phyloP scores from a whole-genome alignment of 2,797 vertebrate genomes.

The Tinamus major region DNA sequence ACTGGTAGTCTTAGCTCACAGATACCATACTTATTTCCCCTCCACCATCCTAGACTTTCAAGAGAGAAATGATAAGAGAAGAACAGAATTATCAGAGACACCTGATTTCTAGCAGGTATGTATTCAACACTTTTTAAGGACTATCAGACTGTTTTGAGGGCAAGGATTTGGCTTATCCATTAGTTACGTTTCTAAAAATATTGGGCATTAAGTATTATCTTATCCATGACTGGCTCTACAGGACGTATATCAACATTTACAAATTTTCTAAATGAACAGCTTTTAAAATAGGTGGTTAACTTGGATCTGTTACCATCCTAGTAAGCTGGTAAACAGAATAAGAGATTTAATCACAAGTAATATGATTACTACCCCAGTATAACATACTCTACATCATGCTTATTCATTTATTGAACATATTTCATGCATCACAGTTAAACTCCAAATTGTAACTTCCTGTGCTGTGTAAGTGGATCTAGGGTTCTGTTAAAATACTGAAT shows the following conservation, averaged over 20 bases:
- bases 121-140: background rate
- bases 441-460: background rate
- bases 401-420: background rate
- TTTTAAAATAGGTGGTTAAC: background rate
- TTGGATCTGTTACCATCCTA: background rate
- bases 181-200: slow-evolving; percentile 51
- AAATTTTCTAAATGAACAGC: background rate
- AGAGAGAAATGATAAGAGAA: background rate
- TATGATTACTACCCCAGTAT: background rate
- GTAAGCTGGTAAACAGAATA: background rate
- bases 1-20: background rate
- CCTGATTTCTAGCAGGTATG: background rate
- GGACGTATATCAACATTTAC: background rate
- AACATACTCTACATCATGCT: background rate
- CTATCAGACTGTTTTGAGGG: background rate
- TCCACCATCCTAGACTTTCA: slow-evolving; percentile 5
- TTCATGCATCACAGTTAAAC: background rate
- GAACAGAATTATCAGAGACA: slow-evolving; percentile 32
- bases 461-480: background rate
- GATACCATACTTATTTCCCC: background rate
- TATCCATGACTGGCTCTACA: background rate
- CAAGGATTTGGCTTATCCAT: slow-evolving; percentile 16
- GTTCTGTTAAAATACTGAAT: background rate
- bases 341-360: background rate
- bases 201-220: background rate